Evolutionary conservation across 92 coral and sea anemone species (phyloP).

Genomic region (Phenganax subtilis): DNA sequence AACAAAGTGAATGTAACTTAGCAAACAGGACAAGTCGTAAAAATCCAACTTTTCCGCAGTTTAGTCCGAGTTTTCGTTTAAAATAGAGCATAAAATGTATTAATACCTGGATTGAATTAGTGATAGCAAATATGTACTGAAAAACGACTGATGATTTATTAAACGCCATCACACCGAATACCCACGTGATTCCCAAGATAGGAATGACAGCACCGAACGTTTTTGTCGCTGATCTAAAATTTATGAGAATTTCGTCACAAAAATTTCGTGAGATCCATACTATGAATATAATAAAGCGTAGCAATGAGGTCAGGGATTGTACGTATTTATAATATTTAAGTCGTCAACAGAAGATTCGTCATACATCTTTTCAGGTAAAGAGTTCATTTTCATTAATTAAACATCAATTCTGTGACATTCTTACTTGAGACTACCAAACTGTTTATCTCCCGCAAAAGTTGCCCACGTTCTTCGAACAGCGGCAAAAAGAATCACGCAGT

Average conservation of each 20-base stretch:
- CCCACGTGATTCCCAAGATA: conserved; percentile 40
- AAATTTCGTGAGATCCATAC: no score
- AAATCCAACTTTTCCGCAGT: not conserved
- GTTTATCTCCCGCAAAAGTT: not conserved
- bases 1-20: not conserved
- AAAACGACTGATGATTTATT: conserved; percentile 26
- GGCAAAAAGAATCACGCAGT: conserved; percentile 2
- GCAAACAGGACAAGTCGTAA: not conserved
- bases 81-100: not conserved
- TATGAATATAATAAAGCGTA: no score
- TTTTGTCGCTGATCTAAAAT: conserved; percentile 24
- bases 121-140: conserved; percentile 38
- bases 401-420: not conserved
- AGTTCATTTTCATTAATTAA: no score
- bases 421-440: conserved; percentile 6
- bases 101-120: conserved; percentile 32
- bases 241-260: no score
- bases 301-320: no score
- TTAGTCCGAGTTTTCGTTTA: not conserved
- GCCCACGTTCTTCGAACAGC: conserved; percentile 12
- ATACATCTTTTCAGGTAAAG: no score
- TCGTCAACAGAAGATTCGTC: no score
- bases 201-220: conserved; percentile 35
- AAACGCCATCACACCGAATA: conserved; percentile 39
- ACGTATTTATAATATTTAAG: no score